Evolutionary conservation across 2,888 invertebrate species (phyloP).

Genomic region (Hypercompe scribonia): DNA sequence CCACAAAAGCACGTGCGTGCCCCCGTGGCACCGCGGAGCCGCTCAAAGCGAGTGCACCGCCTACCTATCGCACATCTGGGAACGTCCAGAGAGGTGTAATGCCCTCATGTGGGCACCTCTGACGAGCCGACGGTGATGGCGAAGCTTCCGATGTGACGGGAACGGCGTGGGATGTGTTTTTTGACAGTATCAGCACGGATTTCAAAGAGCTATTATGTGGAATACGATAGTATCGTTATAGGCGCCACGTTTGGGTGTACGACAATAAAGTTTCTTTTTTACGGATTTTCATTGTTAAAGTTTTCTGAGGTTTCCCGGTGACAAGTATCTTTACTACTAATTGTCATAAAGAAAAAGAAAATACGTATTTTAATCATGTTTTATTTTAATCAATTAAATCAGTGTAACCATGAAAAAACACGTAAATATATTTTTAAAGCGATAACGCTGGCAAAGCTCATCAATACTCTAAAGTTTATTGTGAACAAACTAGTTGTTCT

Average conservation of each 20-base stretch:
- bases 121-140: constrained; percentile 75
- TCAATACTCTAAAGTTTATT: too few relatives aligned
- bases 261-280: constrained; percentile 20
- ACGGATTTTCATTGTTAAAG: constrained; percentile 7
- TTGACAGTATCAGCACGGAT: constrained; percentile 72
- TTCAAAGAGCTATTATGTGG: constrained; percentile 68
- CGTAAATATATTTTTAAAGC: too few relatives aligned
- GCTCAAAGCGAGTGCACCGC: constrained; percentile 69
- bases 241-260: constrained; percentile 65
- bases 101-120: constrained; percentile 81
- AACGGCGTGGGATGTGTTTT: constrained; percentile 75
- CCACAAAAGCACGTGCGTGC: constrained; percentile 82
- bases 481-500: too few relatives aligned
- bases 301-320: background rate
- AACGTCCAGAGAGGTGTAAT: constrained; percentile 80
- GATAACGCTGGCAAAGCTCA: too few relatives aligned
- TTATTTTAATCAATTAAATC: too few relatives aligned
- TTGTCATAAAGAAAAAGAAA: background rate
- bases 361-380: too few relatives aligned
- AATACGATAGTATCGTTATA: constrained; percentile 57
- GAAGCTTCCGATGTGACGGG: constrained; percentile 65
- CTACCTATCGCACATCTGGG: constrained; percentile 73
- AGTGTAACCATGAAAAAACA: too few relatives aligned
- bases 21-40: constrained; percentile 72
- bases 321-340: background rate